Base-by-base conservation (phyloP, 2,797 vertebrate genomes). In the Momotus momota region DNA sequence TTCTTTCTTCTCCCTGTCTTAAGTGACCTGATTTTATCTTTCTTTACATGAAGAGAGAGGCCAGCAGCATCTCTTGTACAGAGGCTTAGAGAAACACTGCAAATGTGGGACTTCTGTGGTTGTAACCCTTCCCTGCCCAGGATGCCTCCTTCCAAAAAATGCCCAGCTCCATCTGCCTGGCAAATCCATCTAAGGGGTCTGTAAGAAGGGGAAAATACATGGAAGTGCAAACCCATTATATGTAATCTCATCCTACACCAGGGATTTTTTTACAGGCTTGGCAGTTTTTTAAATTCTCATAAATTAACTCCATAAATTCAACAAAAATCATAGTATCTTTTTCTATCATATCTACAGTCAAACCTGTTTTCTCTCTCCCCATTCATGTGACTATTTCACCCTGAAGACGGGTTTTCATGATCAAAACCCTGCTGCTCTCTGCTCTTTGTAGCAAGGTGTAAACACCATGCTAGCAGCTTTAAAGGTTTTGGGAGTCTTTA, bases 11-110 rank as follows among this genome's bases (percentile, higher is more conserved):
- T 82, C 52, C 45, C 55, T 49, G 11, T 88, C 81, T 94, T 95
- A 85, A 92, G 78, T 96, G 95, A 96, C 88, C 94, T 77, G 88
- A 92, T 96, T 97, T 96, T 96, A 94, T 94, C 90, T 92, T 88
- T 77, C 77, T 92, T 81, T 84, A 74, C 2, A 0, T 51, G 81
- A 82, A 80, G 54, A 70, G 62, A 90, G 72, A 80, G 23, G 57
- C 64, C 55, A 86, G 77, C 60, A 94, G 35, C 22, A 2, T 64
- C 27, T 92, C 69, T 92, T 92, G 65, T 93, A 45, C 13, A 25
- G 70, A 94, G 64, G 83, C 81, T 91, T 88, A 86, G 55, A 65
- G 71, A 79, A 86, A 49, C 23, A 10, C 52, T 80, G 71, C 26
- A 49, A 92, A 94, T 95, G 67, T 92, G 90, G 71, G 71, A 43